Evolutionary conservation across 2,888 invertebrate genomes (phyloP).

Genomic region (Caenorhabditis panamensis): DNA sequence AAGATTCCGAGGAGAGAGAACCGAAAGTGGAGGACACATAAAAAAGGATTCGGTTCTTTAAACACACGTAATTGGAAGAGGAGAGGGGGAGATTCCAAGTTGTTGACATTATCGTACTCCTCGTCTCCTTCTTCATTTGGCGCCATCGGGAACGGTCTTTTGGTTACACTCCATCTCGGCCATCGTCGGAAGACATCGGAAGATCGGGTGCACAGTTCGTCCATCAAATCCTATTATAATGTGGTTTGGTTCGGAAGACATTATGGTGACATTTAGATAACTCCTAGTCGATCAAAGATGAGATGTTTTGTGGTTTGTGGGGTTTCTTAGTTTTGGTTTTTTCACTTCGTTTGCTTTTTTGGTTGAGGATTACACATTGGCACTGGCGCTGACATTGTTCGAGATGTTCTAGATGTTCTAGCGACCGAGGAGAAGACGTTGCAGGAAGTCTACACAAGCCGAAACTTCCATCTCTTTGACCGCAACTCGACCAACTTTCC

Average conservation of each 20-base stretch:
- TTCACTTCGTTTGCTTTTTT: too few species aligned
- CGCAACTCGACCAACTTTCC: neutral
- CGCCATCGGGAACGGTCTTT: constrained; percentile 29
- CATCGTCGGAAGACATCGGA: neutral
- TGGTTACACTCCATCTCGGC: neutral
- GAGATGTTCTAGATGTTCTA: neutral
- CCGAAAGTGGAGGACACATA: constrained; percentile 14
- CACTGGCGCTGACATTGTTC: too few species aligned
- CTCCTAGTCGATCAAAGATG: constrained; percentile 32
- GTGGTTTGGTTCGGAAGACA: neutral
- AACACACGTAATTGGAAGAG: constrained; percentile 16
- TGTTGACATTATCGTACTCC: too few species aligned
- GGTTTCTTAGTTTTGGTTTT: too few species aligned
- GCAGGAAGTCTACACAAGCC: neutral
- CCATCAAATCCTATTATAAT: constrained; percentile 15
- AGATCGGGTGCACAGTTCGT: neutral
- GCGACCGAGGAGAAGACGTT: neutral
- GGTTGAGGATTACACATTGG: neutral
- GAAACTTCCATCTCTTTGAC: neutral
- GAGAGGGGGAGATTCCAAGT: neutral
- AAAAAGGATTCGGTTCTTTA: constrained; percentile 55
- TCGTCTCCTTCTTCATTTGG: too few species aligned
- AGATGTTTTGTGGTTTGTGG: constrained; percentile 23
- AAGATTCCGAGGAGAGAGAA: constrained; percentile 24
- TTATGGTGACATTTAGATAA: too few species aligned